Evolutionary conservation across 2,113 vertebrate genomes (phyloP).

Genomic region (Carlito syrichta): DNA sequence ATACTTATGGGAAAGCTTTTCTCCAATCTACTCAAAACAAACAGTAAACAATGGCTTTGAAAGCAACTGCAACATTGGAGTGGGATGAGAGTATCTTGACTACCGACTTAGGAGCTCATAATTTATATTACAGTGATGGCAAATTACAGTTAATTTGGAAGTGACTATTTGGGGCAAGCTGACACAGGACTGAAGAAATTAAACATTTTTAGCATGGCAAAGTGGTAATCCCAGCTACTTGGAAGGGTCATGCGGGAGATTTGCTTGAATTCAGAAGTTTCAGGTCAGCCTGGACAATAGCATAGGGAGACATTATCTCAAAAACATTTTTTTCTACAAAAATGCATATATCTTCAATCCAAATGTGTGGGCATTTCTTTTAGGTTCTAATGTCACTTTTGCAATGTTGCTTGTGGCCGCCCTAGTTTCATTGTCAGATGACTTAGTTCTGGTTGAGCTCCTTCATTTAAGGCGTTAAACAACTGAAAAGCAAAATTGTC

Average conservation of each 20-base stretch:
- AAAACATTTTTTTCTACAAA: neutral
- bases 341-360: neutral
- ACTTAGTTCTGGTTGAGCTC: constrained; percentile 83
- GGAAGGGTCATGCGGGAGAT: neutral
- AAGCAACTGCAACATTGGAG: neutral
- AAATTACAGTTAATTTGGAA: constrained; percentile 15
- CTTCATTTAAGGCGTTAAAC: constrained; percentile 81
- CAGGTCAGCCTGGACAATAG: neutral
- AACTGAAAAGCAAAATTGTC: constrained; percentile 88
- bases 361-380: constrained; percentile 32
- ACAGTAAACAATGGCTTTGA: neutral
- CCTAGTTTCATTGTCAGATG: constrained; percentile 78
- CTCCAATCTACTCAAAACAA: neutral
- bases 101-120: neutral
- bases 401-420: constrained; percentile 67
- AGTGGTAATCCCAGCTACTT: neutral
- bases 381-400: constrained; percentile 67
- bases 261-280: neutral
- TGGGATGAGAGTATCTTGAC: neutral
- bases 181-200: neutral
- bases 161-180: neutral
- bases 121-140: neutral
- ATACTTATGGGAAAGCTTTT: neutral
- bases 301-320: neutral
- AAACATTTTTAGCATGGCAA: neutral